These are phyloP conservation scores for Catostomus latipinnis DNA, from an alignment of 2,797 vertebrate genomes.

Conservation along the genomic window DNA sequence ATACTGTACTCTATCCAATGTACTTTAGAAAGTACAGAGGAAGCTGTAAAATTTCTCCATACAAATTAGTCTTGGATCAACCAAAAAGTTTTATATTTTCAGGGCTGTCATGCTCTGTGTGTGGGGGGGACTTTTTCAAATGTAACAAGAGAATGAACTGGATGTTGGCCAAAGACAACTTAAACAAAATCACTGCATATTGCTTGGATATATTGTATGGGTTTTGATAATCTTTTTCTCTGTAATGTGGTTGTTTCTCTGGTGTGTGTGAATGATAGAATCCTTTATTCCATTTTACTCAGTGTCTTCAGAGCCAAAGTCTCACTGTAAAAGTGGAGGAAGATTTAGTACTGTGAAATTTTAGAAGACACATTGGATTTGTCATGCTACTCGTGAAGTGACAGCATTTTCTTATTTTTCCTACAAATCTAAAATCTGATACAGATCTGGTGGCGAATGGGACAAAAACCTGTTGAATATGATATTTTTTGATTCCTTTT, in stretches of 20 bases:
- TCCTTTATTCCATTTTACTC: constrained; percentile 37
- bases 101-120: constrained; percentile 28
- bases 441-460: neutral
- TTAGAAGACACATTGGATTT: neutral
- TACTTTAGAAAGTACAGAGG: constrained; percentile 18
- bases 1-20: constrained; percentile 17
- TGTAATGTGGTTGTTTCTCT: constrained; percentile 46
- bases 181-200: constrained; percentile 28
- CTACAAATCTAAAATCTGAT: neutral
- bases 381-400: constrained; percentile 11
- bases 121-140: neutral
- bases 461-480: neutral
- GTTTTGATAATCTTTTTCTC: constrained; percentile 46
- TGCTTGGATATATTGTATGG: constrained; percentile 48
- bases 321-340: constrained; percentile 46
- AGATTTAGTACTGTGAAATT: constrained; percentile 53
- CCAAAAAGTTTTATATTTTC: constrained; percentile 8
- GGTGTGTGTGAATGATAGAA: constrained; percentile 25
- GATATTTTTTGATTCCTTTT: constrained; percentile 23
- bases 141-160: constrained; percentile 18
- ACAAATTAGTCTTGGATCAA: constrained; percentile 2
- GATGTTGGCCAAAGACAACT: constrained; percentile 54
- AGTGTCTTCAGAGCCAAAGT: constrained; percentile 58
- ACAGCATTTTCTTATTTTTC: neutral
- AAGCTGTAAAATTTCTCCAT: constrained; percentile 35